Conservation (phyloP, 2,888 invertebrate species). For the Holacanthella duospinosa region DNA sequence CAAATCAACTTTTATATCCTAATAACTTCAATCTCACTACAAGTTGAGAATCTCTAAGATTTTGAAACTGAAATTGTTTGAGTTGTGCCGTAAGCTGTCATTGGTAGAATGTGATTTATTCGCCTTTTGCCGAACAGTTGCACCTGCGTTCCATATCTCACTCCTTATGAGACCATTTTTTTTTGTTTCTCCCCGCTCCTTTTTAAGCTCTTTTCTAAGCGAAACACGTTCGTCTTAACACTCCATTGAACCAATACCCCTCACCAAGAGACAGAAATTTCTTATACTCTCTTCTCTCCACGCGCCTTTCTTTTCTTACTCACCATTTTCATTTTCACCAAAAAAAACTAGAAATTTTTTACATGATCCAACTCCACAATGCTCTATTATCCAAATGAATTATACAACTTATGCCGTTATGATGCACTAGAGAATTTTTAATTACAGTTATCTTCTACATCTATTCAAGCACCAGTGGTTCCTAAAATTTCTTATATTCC, state of each 20-base stretch:
- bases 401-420: too few relatives aligned
- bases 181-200: neutral
- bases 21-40: too few relatives aligned
- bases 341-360: neutral
- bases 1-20: neutral
- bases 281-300: neutral
- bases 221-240: slow-evolving; percentile 4
- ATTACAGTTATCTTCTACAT: too few relatives aligned
- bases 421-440: too few relatives aligned
- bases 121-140: neutral
- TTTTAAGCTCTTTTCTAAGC: slow-evolving; percentile 5
- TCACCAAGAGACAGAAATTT: neutral
- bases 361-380: too few relatives aligned
- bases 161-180: neutral
- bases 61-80: neutral
- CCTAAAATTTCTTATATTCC: too few relatives aligned
- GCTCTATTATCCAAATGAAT: too few relatives aligned
- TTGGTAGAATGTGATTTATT: slow-evolving; percentile 7
- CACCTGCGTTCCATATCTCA: slow-evolving; percentile 10
- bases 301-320: too few relatives aligned
- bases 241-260: slow-evolving; percentile 2
- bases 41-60: neutral
- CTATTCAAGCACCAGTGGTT: too few relatives aligned
- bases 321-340: too few relatives aligned
- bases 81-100: neutral